phyloP scores from a whole-genome alignment of 30 jellyfish, hydroid and myxozoan species.

The Clytia hemisphaerica region DNA sequence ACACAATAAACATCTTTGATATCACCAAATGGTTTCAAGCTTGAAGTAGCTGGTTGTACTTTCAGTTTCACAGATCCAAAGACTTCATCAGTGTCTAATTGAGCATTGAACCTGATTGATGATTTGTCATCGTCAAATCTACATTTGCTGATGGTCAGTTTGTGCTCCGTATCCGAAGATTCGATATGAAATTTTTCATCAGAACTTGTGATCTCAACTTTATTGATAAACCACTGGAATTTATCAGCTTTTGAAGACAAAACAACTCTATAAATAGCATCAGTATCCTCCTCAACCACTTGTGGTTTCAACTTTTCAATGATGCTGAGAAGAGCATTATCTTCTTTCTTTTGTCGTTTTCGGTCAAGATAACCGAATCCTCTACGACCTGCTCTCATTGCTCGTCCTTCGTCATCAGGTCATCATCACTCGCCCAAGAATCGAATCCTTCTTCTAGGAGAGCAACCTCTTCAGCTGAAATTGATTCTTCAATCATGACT shows the following conservation, averaged over 20 bases:
- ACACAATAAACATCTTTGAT: neutral
- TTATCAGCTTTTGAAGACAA: neutral
- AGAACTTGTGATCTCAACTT: constrained; percentile 31
- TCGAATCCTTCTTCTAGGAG: too few species aligned
- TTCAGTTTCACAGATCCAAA: neutral
- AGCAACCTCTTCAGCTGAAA: too few species aligned
- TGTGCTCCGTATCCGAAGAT: neutral
- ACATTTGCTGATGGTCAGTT: constrained; percentile 21
- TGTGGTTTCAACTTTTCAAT: neutral
- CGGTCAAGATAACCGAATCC: too few species aligned
- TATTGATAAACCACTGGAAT: constrained; percentile 20
- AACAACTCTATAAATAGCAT: neutral
- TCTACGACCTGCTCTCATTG: too few species aligned
- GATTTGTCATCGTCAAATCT: constrained; percentile 4
- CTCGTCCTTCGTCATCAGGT: too few species aligned
- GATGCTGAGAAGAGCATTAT: constrained; percentile 14
- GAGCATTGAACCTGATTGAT: neutral
- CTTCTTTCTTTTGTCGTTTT: too few species aligned
- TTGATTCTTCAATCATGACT: too few species aligned
- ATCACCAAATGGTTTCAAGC: constrained; percentile 13
- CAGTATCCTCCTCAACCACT: neutral
- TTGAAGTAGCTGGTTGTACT: constrained; percentile 14
- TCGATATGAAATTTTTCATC: constrained; percentile 48
- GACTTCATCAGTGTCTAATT: neutral
- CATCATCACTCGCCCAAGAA: too few species aligned